Base-by-base conservation (phyloP, 1,140 invertebrate species). In the Antheraea mylitta region DNA sequence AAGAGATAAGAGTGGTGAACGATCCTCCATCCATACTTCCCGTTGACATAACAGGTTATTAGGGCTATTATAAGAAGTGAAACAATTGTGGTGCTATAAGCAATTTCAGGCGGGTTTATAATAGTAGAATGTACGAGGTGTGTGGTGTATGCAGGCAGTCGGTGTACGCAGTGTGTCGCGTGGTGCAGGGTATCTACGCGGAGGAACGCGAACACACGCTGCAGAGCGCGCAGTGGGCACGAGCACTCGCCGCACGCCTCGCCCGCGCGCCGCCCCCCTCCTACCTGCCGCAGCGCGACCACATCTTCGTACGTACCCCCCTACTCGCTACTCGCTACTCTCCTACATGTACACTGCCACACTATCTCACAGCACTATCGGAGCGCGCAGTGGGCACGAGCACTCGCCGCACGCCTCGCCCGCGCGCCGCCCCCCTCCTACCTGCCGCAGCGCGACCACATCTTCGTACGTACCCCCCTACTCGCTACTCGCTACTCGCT, bases 191-290 rank as follows among this genome's bases (percentile, higher is more conserved):
- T 66, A 90, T 97, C 74, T 97, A 97, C 80, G 95, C 95, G 65
- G 94, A 95, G 76, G 95, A 96, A 74, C 93, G 96, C n/a, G 97
- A 98, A 77, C 94, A 95, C 72, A 93, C 96, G 53, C 93, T 97
- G 18, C 97, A 97, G 82, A 95, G 96, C 16, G 93, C 97, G 61
- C 94, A 95, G 68, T 96, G 98, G 88, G 95, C 95, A 18, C 97
- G 96, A 86, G 95, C 94, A 66, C 93, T 98, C n/a, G 94, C 86
- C 58, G 78, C 82, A 4, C 79, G 86, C 9, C 83, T 90, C 10
- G 76, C 82, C 38, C 79, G 75, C 71, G 68, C 74, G 16, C 37
- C 77, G 76, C 76, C 64, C 62, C 65, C 66, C 59, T n/a, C 74
- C 63, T 69, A 68, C 70, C 10, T 61, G 7, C 45, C 37, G 67